phyloP scores from a whole-genome alignment of 1,140 invertebrate genomes.

The Mycetomoellerius zeteki region DNA sequence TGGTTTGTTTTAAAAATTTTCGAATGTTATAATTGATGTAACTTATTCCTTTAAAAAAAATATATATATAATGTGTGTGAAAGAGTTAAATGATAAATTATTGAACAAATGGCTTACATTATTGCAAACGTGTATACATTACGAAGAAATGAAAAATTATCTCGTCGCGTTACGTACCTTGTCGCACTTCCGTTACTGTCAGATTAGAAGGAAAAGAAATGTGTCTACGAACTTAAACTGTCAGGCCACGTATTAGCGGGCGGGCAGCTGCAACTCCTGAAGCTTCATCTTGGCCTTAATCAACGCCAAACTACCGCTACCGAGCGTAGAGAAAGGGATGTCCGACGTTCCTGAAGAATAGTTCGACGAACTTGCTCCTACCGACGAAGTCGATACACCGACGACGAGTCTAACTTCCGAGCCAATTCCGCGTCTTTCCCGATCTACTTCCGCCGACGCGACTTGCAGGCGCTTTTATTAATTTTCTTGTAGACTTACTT shows the following conservation, averaged over 20 bases:
- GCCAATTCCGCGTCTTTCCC: slow-evolving; percentile 18
- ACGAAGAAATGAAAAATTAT: neutral
- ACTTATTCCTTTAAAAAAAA: neutral
- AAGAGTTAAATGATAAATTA: neutral
- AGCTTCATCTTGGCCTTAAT: slow-evolving; percentile 39
- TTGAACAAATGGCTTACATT: neutral
- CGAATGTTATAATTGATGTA: no score
- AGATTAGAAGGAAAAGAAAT: slow-evolving; percentile 5
- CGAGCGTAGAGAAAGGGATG: slow-evolving; percentile 16
- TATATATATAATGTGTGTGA: neutral
- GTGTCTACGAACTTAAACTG: slow-evolving; percentile 23
- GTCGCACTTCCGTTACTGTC: neutral
- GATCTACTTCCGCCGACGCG: slow-evolving; percentile 28
- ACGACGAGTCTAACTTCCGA: slow-evolving; percentile 34
- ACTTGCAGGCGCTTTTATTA: slow-evolving; percentile 57
- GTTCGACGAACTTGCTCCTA: slow-evolving; percentile 32
- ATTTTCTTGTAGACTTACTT: slow-evolving; percentile 60
- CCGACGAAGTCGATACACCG: slow-evolving; percentile 41
- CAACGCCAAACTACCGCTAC: slow-evolving; percentile 37
- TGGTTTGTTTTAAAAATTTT: no score
- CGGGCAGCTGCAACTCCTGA: slow-evolving; percentile 7
- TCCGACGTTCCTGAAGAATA: slow-evolving; percentile 48
- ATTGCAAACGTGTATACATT: neutral
- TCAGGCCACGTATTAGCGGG: slow-evolving; percentile 27
- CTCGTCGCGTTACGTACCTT: neutral